These are phyloP conservation scores for Polydrusus pterygomalis DNA, from an alignment of 2,888 invertebrate species.

Conservation along the genomic window DNA sequence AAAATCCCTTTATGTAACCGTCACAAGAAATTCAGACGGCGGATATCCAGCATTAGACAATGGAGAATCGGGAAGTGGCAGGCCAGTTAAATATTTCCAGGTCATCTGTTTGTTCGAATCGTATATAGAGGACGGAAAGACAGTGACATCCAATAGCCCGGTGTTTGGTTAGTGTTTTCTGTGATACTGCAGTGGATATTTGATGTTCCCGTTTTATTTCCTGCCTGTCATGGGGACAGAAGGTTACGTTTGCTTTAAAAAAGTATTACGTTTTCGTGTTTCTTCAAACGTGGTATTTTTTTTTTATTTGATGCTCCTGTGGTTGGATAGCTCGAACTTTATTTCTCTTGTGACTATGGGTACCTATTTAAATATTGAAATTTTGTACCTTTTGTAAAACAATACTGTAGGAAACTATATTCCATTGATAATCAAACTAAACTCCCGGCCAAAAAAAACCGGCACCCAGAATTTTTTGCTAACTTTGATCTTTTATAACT, in stretches of 20 bases:
- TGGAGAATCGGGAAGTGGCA: slow-evolving; percentile 37
- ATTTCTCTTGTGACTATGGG: too few relatives aligned
- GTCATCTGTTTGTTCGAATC: slow-evolving; percentile 56
- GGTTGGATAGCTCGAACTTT: too few relatives aligned
- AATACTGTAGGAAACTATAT: too few relatives aligned
- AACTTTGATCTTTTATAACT: too few relatives aligned
- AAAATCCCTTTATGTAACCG: slow-evolving; percentile 29
- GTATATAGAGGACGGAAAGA: slow-evolving; percentile 18
- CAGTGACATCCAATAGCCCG: slow-evolving; percentile 62
- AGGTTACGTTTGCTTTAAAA: background rate
- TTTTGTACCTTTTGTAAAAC: too few relatives aligned
- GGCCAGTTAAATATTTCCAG: slow-evolving; percentile 57
- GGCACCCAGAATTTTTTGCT: too few relatives aligned
- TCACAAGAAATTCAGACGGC: slow-evolving; percentile 35
- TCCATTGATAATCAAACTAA: too few relatives aligned
- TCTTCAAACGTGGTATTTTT: too few relatives aligned
- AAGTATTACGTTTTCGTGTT: background rate
- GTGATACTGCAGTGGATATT: slow-evolving; percentile 29
- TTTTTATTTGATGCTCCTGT: too few relatives aligned
- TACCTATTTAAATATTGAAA: too few relatives aligned
- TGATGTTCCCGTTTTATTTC: slow-evolving; percentile 9
- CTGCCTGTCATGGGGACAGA: background rate
- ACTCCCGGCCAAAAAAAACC: too few relatives aligned
- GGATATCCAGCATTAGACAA: slow-evolving; percentile 35
- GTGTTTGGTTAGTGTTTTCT: slow-evolving; percentile 26